phyloP scores from a whole-genome alignment of 2,888 invertebrate genomes.

The Tridacna gigas region DNA sequence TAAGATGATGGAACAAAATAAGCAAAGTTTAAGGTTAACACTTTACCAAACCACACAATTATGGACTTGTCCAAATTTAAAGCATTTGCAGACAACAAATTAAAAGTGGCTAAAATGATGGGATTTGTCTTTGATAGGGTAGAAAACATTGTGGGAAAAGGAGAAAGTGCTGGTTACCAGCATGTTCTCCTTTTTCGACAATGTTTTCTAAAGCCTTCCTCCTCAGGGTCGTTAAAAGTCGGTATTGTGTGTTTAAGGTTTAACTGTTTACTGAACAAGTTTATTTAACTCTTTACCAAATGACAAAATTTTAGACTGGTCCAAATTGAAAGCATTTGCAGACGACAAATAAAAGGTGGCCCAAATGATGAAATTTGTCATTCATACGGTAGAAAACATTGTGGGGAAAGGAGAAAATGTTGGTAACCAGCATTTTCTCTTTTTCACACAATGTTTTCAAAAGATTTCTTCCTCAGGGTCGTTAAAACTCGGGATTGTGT shows the following conservation, averaged over 20 bases:
- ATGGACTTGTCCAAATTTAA: neutral
- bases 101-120: neutral
- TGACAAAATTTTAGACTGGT: neutral
- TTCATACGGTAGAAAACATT: neutral
- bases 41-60: neutral
- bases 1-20: no score
- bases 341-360: neutral
- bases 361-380: neutral
- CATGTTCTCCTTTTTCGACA: slow-evolving; percentile 4
- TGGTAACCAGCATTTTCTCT: slow-evolving; percentile 7
- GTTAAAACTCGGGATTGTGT: no score
- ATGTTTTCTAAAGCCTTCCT: neutral
- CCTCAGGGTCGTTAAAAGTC: no score
- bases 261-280: no score
- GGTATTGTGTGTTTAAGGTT: no score
- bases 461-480: no score
- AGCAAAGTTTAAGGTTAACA: no score
- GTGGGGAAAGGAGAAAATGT: neutral
- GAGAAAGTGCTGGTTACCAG: slow-evolving; percentile 5
- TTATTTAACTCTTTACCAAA: neutral
- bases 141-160: neutral
- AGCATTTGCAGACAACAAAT: neutral
- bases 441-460: slow-evolving; percentile 5
- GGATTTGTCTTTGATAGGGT: no score
- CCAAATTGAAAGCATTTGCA: neutral